Evolutionary conservation across 2,797 vertebrate species (phyloP).

Genomic region (Poecilia velifera): DNA sequence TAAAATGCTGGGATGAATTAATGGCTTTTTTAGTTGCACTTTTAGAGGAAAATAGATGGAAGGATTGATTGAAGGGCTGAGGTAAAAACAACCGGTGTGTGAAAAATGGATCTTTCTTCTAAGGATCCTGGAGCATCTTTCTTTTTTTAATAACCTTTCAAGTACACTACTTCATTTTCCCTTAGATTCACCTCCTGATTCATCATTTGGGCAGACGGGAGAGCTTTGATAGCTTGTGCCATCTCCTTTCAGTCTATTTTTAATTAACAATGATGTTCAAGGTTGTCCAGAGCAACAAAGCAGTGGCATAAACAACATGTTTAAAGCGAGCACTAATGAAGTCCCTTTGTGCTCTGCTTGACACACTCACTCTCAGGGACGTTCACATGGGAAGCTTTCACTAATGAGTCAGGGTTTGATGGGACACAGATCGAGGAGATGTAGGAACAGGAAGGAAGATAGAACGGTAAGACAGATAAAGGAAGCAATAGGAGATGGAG

Average conservation of each 20-base stretch:
- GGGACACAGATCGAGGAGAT: conserved; percentile 50
- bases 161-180: conserved; percentile 5
- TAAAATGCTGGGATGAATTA: conserved; percentile 28
- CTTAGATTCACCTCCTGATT: conserved; percentile 25
- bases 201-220: conserved; percentile 16
- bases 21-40: conserved; percentile 24
- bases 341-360: conserved; percentile 60
- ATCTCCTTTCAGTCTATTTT: conserved; percentile 49
- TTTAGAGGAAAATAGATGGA: conserved; percentile 11
- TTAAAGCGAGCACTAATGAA: conserved; percentile 71
- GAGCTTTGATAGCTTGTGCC: conserved; percentile 39
- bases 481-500: conserved; percentile 22
- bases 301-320: conserved; percentile 60
- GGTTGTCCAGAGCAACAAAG: conserved; percentile 64
- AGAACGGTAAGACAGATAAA: conserved; percentile 35
- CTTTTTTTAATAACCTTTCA: conserved; percentile 2
- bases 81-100: neutral
- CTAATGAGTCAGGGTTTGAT: conserved; percentile 66
- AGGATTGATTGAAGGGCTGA: neutral
- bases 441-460: conserved; percentile 33
- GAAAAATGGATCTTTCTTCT: conserved; percentile 1
- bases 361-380: conserved; percentile 20
- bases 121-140: conserved; percentile 5
- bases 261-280: conserved; percentile 50
- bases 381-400: conserved; percentile 47